Evolutionary conservation across 2,797 vertebrate genomes (phyloP).

Genomic region (Gymnodraco acuticeps): DNA sequence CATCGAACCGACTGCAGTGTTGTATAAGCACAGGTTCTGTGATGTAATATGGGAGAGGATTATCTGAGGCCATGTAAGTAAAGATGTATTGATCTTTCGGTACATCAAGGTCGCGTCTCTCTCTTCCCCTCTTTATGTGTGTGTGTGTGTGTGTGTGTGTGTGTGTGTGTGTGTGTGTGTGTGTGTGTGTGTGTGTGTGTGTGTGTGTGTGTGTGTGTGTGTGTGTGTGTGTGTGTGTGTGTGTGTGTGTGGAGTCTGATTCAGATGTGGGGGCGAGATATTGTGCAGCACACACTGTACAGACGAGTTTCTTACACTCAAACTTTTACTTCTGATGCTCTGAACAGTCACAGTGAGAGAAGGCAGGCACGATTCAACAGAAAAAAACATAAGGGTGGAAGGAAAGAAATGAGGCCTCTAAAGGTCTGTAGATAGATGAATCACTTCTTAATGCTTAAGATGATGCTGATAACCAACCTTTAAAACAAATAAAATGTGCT

Average conservation of each 20-base stretch:
- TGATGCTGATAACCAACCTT: slow-evolving; percentile 29
- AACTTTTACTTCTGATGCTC: not conserved
- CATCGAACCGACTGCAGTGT: slow-evolving; percentile 24
- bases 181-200: too few species aligned
- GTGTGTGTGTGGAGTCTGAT: not conserved
- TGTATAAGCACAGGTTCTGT: slow-evolving; percentile 1
- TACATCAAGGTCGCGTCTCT: slow-evolving; percentile 37
- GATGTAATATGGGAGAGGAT: slow-evolving; percentile 54
- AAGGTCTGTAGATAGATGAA: slow-evolving; percentile 31
- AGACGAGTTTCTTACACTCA: slow-evolving; percentile 6
- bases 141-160: too few species aligned
- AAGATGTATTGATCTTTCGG: slow-evolving; percentile 56
- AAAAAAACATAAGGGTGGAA: not conserved
- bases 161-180: too few species aligned
- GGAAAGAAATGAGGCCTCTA: not conserved
- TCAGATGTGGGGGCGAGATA: not conserved
- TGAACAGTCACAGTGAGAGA: slow-evolving; percentile 6
- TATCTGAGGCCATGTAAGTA: slow-evolving; percentile 36
- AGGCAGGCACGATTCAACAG: not conserved
- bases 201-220: too few species aligned
- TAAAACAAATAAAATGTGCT: slow-evolving; percentile 3
- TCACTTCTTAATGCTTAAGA: slow-evolving; percentile 12
- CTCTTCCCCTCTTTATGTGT: slow-evolving; percentile 8
- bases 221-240: too few species aligned
- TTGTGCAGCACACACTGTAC: not conserved